These are phyloP conservation scores for Mastomys natalensis DNA, from an alignment of 2,113 vertebrate species.

Conservation along the genomic window DNA sequence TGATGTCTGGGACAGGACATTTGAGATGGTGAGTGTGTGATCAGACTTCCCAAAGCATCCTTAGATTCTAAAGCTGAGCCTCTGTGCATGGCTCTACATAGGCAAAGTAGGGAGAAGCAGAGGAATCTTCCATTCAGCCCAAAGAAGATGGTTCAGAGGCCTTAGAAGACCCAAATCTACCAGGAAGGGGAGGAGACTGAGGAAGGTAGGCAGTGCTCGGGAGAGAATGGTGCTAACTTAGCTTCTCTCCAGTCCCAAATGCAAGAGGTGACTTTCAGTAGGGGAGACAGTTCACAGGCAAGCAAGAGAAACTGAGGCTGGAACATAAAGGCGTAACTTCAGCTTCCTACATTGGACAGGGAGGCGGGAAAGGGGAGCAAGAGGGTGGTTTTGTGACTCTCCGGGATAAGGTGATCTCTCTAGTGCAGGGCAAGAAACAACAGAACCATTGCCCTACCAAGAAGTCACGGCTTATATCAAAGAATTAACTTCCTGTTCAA, in stretches of 20 bases:
- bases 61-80: background rate
- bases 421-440: background rate
- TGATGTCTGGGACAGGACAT: background rate
- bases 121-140: background rate
- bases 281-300: too few species aligned
- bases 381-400: background rate
- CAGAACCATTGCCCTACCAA: background rate
- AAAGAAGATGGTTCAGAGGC: background rate
- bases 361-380: background rate
- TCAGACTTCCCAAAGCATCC: too few species aligned
- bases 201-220: background rate
- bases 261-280: fast-evolving
- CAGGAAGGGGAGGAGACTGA: background rate
- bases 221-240: background rate
- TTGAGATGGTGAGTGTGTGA: background rate
- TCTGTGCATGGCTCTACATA: too few species aligned
- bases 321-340: background rate
- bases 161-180: background rate
- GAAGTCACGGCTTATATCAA: background rate
- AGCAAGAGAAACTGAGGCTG: background rate
- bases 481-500: constrained; percentile 39
- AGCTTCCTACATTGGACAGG: background rate
- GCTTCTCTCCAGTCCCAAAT: background rate
- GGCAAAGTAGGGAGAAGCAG: background rate
- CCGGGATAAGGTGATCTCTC: background rate